Conservation (phyloP, 2,797 vertebrate species). For the Lithobates pipiens region DNA sequence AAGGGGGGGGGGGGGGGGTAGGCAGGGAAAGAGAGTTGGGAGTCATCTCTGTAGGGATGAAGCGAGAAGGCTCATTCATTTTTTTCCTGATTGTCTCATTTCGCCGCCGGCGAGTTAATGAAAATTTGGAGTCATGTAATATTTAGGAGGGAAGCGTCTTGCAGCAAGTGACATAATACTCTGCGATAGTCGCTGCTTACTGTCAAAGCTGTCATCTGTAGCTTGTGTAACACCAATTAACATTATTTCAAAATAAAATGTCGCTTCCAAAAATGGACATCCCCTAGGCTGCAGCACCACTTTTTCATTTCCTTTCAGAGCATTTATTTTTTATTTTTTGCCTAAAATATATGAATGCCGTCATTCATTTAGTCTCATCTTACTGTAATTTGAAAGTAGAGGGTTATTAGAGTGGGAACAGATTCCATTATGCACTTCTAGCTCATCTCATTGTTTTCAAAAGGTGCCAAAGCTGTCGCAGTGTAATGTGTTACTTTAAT, state of each 20-base stretch:
- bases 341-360: background rate
- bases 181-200: background rate
- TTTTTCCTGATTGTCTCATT: background rate
- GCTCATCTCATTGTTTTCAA: too few species aligned
- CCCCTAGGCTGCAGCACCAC: background rate
- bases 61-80: background rate
- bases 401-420: too few species aligned
- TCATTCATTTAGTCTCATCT: background rate
- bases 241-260: background rate
- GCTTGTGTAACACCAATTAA: constrained; percentile 2
- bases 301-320: background rate
- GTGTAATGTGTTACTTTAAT: too few species aligned
- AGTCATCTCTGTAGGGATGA: background rate
- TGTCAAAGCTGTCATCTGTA: background rate
- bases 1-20: too few species aligned
- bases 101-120: constrained; percentile 1
- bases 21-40: too few species aligned
- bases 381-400: background rate
- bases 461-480: too few species aligned
- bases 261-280: constrained; percentile 3
- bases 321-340: background rate
- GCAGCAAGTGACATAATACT: background rate
- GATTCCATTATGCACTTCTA: too few species aligned
- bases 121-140: background rate
- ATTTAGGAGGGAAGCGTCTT: background rate